Conservation (phyloP, 35 echinoderm and acorn worm genomes). For the Strongylocentrotus purpuratus region DNA sequence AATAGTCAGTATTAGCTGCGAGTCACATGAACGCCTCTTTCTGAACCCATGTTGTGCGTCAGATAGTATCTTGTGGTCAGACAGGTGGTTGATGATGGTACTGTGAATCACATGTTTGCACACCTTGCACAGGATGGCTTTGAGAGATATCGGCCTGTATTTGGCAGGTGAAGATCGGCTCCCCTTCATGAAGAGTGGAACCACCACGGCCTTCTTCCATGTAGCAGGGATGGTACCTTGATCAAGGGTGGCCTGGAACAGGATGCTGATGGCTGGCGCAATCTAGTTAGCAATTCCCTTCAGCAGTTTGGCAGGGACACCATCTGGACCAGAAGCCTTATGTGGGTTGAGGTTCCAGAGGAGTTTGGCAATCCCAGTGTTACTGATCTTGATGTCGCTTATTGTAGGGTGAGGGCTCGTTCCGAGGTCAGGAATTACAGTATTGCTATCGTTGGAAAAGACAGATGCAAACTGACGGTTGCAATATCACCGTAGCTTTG, state of each 20-base stretch:
- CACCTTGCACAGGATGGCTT: neutral
- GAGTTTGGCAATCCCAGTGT: neutral
- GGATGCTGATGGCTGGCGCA: neutral
- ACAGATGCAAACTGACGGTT: neutral
- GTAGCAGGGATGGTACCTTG: neutral
- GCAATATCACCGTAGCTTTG: no score
- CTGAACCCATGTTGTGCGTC: neutral
- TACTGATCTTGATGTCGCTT: neutral
- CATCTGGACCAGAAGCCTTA: neutral
- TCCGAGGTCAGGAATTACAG: neutral
- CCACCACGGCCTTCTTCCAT: neutral
- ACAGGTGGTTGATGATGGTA: neutral
- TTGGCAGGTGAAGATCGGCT: neutral
- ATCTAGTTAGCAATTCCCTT: neutral
- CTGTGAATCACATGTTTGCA: neutral
- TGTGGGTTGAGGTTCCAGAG: neutral
- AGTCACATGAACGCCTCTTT: neutral
- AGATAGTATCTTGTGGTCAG: neutral
- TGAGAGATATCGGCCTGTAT: neutral
- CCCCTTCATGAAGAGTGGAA: neutral
- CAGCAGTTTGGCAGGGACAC: neutral
- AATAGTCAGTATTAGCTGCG: neutral
- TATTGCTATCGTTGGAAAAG: neutral
- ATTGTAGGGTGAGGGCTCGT: neutral
- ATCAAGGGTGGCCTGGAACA: no score